These are phyloP conservation scores for Callinectes sapidus DNA, from an alignment of 2,888 invertebrate species.

Conservation along the genomic window DNA sequence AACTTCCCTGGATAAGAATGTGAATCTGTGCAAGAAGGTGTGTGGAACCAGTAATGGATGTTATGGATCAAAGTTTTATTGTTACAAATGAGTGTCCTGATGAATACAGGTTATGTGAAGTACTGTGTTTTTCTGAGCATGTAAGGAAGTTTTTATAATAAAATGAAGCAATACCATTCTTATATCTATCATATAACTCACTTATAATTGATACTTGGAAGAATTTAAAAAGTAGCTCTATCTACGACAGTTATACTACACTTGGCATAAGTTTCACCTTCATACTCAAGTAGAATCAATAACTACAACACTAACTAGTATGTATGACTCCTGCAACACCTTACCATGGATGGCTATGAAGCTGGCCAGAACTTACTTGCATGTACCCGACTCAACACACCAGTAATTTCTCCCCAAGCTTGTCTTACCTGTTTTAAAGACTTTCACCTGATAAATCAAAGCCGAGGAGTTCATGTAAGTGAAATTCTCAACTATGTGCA, in stretches of 20 bases:
- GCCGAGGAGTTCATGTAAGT: background rate
- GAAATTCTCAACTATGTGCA: background rate
- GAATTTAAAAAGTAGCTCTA: background rate
- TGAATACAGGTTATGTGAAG: background rate
- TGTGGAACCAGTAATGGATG: slow-evolving; percentile 9
- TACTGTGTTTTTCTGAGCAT: background rate
- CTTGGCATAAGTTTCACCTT: background rate
- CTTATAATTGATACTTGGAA: background rate
- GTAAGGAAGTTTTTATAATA: slow-evolving; percentile 13
- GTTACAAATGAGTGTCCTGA: background rate
- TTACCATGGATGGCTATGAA: background rate
- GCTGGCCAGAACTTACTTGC: background rate
- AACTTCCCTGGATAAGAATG: background rate
- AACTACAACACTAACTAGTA: background rate
- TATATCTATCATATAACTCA: background rate
- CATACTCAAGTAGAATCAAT: background rate
- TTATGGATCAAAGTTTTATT: slow-evolving; percentile 9
- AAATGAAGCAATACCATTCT: background rate
- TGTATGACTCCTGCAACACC: background rate
- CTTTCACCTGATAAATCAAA: background rate
- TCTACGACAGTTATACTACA: background rate
- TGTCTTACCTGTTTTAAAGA: background rate
- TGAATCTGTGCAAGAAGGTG: background rate
- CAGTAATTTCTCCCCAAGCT: background rate
- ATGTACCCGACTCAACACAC: background rate